Conservation (phyloP, 1,140 invertebrate genomes). For the Aphelinus atriplicis region DNA sequence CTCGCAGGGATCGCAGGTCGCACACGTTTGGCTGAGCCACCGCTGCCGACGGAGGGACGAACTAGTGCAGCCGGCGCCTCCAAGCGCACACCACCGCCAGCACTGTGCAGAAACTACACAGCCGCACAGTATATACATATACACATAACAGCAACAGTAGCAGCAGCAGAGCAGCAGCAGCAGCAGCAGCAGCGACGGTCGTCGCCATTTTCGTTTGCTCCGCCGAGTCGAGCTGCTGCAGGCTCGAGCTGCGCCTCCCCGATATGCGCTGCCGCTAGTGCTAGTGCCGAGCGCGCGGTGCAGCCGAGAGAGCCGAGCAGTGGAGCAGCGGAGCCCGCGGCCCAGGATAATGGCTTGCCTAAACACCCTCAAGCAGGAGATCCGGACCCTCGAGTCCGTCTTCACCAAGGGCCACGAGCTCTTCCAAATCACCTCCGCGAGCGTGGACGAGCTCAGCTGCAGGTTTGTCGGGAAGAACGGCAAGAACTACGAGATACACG, state of each 20-base stretch:
- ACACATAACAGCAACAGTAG: not conserved
- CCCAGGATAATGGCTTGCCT: conserved; percentile 91
- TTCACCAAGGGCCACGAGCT: conserved; percentile 96
- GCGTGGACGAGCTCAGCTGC: conserved; percentile 97
- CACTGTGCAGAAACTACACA: not conserved
- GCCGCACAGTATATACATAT: conserved; percentile 18
- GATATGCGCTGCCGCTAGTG: no score
- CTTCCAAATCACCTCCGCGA: conserved; percentile 96
- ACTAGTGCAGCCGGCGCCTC: no score
- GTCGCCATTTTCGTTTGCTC: no score
- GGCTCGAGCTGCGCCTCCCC: no score
- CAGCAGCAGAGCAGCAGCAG: no score
- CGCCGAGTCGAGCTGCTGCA: no score
- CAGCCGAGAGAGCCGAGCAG: no score
- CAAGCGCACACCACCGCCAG: no score
- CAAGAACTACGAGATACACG: conserved; percentile 96
- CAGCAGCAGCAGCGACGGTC: conserved; percentile 12
- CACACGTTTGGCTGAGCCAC: no score
- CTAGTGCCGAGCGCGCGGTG: no score
- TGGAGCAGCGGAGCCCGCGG: conserved; percentile 30
- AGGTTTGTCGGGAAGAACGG: conserved; percentile 94
- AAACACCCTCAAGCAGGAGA: conserved; percentile 97
- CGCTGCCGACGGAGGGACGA: no score
- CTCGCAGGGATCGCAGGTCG: no score
- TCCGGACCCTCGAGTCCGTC: conserved; percentile 92